These are phyloP conservation scores for Drosophila nasuta DNA, from an alignment of 1,140 invertebrate species.

Conservation along the genomic window DNA sequence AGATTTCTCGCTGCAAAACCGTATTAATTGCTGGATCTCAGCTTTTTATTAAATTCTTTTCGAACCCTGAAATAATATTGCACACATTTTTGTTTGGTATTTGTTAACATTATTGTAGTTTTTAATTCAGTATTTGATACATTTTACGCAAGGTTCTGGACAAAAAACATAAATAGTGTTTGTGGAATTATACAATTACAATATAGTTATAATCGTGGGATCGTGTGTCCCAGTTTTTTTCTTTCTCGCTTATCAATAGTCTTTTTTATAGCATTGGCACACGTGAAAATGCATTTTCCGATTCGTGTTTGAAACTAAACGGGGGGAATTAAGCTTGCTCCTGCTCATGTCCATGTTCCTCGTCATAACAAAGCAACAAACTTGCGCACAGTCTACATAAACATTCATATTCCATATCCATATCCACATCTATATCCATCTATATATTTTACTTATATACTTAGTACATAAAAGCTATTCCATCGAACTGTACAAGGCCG, in stretches of 20 bases:
- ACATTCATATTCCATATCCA: conserved; percentile 10
- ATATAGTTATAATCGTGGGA: conserved; percentile 32
- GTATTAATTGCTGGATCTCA: no score
- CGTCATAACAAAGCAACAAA: conserved; percentile 57
- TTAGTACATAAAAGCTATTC: conserved; percentile 70
- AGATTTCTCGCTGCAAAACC: no score
- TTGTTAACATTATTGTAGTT: conserved; percentile 63
- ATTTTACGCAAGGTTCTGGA: conserved; percentile 63
- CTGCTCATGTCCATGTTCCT: neutral
- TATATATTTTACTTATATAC: conserved; percentile 56
- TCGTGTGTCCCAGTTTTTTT: conserved; percentile 26
- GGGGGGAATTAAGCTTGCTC: neutral
- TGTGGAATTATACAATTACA: conserved; percentile 44
- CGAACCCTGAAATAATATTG: neutral
- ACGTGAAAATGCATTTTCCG: conserved; percentile 67
- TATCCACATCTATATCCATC: conserved; percentile 22
- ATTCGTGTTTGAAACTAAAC: conserved; percentile 35
- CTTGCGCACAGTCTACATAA: conserved; percentile 58
- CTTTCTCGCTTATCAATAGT: conserved; percentile 46
- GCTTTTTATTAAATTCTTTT: no score
- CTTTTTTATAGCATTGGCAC: conserved; percentile 73
- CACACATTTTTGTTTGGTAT: no score
- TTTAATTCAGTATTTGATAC: conserved; percentile 79
- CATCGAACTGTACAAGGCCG: conserved; percentile 45
- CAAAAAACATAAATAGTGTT: conserved; percentile 46